Evolutionary conservation across 2,888 invertebrate genomes (phyloP), one percentile per base, ranked within the genome.

Genomic region (Heliconius charithonia): DNA sequence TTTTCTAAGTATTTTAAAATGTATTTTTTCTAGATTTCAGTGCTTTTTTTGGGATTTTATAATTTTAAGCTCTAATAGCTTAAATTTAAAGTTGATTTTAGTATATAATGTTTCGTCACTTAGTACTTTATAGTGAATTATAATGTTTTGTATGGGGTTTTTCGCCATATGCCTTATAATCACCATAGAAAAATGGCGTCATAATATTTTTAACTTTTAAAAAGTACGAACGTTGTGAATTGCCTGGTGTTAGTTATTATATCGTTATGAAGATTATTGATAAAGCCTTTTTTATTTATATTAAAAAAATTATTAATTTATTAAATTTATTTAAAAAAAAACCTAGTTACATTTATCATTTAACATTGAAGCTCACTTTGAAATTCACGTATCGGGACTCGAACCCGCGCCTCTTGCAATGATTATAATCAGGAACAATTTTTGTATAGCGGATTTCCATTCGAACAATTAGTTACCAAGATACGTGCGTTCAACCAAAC

Each of bases 261-360:
- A 83, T 82, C 83, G 87, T 88, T 94, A 94, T 94, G 93, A 88
- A 89, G 94, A 94, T 94, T 89, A 88, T 87, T 89, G 94, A 94
- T 94, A 93, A 90, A 27, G 9, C 25, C 16, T 41, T 69, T 41
- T 41, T 27, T 37, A 37, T 67, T 69, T 69, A n/a, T n/a, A n/a
- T n/a, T n/a, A n/a, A n/a, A n/a, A n/a, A n/a, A n/a, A n/a, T n/a
- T n/a, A n/a, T n/a, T n/a, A n/a, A n/a, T n/a, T n/a, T n/a, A n/a
- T n/a, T n/a, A n/a, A n/a, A n/a, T n/a, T n/a, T n/a, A n/a, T n/a
- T n/a, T n/a, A n/a, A 59, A n/a, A 59, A 59, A 59, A 59, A 51
- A 16, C 4, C 16, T 1, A 6, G 45, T 45, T 19, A 51, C 7
- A 7, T n/a, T 56, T 9, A 3, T 22, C 22, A 0, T 51, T 6